A percentile compares a stretch with the other conserved stretches of the same genome.
Conservation (phyloP, 2,113 vertebrate genomes). For the Ramphastos sulfuratus region DNA sequence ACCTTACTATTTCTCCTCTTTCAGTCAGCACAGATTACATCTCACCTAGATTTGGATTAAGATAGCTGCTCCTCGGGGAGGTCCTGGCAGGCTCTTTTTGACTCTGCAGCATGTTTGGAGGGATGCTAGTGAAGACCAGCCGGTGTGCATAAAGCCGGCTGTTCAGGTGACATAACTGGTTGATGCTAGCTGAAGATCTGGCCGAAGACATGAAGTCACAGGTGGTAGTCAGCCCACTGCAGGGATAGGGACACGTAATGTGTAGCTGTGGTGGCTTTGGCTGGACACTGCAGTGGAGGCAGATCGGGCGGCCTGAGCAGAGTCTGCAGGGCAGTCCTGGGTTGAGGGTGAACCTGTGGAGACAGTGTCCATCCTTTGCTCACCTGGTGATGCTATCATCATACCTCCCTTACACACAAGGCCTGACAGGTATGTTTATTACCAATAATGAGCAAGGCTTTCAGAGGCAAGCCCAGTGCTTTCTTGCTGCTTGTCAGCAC, state of each 20-base stretch:
- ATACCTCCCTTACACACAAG: fast-evolving
- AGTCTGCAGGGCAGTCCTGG: fast-evolving
- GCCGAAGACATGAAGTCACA: not conserved
- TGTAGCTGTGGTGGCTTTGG: not conserved
- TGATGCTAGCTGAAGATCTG: not conserved
- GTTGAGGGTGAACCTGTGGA: fast-evolving
- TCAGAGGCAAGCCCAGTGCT: not conserved
- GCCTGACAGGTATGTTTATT: not conserved
- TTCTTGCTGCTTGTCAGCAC: not conserved
- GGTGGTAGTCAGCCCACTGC: not conserved
- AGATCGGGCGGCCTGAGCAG: not conserved
- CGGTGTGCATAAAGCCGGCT: fast-evolving
- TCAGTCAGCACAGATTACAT: not conserved
- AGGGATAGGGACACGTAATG: not conserved
- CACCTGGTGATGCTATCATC: not conserved
- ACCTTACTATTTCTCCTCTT: not conserved
- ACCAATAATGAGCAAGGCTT: not conserved
- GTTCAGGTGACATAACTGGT: not conserved
- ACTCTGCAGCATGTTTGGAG: not conserved
- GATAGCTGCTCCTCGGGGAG: not conserved
- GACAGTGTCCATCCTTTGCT: not conserved
- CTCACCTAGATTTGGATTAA: not conserved
- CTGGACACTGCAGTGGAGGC: not conserved
- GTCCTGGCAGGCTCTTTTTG: conserved; percentile 9
- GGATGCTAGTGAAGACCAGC: not conserved